Conservation (phyloP, 2,888 invertebrate genomes). For the Syrphus vitripennis region DNA sequence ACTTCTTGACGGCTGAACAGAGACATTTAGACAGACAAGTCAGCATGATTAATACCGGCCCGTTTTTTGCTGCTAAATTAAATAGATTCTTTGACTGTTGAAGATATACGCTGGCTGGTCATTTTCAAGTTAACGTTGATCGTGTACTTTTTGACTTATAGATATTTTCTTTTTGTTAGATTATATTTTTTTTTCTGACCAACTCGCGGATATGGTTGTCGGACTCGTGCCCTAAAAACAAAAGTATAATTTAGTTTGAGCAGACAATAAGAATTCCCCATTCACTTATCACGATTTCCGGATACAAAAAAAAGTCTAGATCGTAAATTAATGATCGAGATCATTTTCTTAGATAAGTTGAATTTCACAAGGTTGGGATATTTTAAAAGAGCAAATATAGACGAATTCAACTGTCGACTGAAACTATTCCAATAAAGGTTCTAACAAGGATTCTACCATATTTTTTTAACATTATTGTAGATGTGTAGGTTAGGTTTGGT, state of each 20-base stretch:
- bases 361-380: neutral
- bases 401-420: no score
- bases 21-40: constrained; percentile 35
- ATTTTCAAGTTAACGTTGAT: neutral
- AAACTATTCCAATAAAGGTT: no score
- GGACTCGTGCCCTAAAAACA: constrained; percentile 4
- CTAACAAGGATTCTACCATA: no score
- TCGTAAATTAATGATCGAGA: neutral
- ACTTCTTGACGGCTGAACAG: constrained; percentile 32
- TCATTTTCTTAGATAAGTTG: neutral
- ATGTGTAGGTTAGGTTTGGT: no score
- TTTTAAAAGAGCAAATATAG: no score
- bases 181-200: neutral
- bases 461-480: no score
- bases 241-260: neutral
- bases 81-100: neutral
- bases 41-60: constrained; percentile 27
- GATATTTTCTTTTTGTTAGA: neutral
- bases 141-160: neutral
- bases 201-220: neutral
- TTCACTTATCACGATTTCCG: constrained; percentile 30
- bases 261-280: neutral
- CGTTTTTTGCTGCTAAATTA: constrained; percentile 2
- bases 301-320: constrained; percentile 1
- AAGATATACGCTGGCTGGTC: no score